Percentiles rank a stretch among this genome's conserved stretches.
Conservation (phyloP, 1,140 invertebrate species). For the Antheraea pernyi region DNA sequence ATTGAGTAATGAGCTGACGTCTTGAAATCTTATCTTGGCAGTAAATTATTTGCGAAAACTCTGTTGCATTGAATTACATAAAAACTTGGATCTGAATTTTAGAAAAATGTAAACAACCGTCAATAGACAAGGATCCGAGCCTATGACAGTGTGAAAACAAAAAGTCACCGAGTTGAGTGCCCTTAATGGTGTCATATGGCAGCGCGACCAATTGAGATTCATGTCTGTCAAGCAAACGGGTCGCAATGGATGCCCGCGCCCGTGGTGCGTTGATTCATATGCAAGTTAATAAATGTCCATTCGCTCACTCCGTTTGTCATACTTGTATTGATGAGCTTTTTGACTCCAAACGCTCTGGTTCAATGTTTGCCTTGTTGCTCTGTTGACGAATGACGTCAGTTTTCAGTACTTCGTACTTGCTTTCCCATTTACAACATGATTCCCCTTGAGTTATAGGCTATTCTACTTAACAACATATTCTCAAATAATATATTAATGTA, state of each 20-base stretch:
- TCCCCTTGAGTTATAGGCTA: no score
- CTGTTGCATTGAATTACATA: no score
- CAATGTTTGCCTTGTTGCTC: neutral
- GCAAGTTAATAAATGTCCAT: slow-evolving; percentile 36
- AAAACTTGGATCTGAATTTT: no score
- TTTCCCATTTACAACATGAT: no score
- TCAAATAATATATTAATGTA: no score
- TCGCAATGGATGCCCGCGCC: slow-evolving; percentile 4
- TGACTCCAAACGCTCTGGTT: slow-evolving; percentile 6
- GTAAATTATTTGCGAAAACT: no score
- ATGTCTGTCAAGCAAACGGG: slow-evolving; percentile 32
- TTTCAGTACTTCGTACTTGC: neutral
- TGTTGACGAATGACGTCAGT: neutral
- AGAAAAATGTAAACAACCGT: no score
- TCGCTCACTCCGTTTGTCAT: slow-evolving; percentile 36
- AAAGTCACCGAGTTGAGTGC: slow-evolving; percentile 26
- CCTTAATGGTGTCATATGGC: slow-evolving; percentile 12
- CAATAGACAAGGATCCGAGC: neutral
- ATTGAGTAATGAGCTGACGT: no score
- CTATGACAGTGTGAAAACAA: slow-evolving; percentile 10
- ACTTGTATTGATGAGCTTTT: slow-evolving; percentile 37
- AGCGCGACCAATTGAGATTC: slow-evolving; percentile 53
- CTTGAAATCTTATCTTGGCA: no score
- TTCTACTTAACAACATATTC: no score
- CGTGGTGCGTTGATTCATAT: slow-evolving; percentile 42